phyloP scores from a whole-genome alignment of 2,797 vertebrate species.

The Sarcoramphus papa region DNA sequence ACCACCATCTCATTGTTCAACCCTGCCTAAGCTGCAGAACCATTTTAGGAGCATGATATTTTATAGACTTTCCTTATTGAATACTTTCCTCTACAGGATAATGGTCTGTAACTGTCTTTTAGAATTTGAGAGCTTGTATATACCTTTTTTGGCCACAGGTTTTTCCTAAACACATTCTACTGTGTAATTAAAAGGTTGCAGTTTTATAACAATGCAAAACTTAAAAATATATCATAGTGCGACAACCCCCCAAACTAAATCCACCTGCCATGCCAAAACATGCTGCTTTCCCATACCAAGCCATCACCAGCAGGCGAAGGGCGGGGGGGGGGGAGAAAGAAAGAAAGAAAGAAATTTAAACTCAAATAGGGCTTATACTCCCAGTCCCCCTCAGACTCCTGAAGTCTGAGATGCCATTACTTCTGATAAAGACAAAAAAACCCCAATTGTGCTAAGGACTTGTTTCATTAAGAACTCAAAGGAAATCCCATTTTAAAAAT shows the following conservation, averaged over 20 bases:
- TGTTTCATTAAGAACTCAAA: not conserved
- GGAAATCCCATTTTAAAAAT: not conserved
- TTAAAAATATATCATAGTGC: not conserved
- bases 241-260: not conserved
- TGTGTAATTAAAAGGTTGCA: not conserved
- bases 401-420: not conserved
- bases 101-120: not conserved
- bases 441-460: not conserved
- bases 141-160: not conserved
- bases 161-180: not conserved
- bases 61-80: not conserved
- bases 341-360: not conserved
- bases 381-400: not conserved
- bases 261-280: not conserved
- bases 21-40: not conserved
- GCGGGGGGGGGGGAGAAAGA: not conserved
- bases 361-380: not conserved
- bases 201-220: not conserved
- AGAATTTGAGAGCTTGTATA: not conserved
- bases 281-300: not conserved
- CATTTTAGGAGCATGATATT: not conserved
- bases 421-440: not conserved
- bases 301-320: not conserved
- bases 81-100: not conserved
- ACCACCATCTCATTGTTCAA: not conserved